phyloP scores from a whole-genome alignment of 2,797 vertebrate genomes.

The Argya squamiceps region DNA sequence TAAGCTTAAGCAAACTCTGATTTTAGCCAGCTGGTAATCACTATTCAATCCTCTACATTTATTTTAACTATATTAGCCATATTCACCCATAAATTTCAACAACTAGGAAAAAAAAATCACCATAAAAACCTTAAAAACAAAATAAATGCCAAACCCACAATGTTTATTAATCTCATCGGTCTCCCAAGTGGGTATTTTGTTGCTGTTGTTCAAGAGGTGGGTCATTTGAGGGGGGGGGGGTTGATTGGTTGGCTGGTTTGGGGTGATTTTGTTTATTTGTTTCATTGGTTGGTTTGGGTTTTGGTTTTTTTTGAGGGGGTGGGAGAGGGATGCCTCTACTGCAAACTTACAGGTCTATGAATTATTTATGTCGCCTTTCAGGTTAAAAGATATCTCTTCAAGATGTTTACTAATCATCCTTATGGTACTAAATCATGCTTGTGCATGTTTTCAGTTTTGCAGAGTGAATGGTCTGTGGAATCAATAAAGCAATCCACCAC shows the following conservation, averaged over 20 bases:
- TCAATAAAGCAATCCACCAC: not conserved
- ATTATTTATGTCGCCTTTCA: not conserved
- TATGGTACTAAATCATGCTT: not conserved
- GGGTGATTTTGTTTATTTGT: not conserved
- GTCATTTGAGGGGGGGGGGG: fast-evolving
- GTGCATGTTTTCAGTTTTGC: not conserved
- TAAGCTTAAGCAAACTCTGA: not conserved
- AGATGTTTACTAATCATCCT: not conserved
- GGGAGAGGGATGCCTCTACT: fast-evolving
- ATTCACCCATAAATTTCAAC: not conserved
- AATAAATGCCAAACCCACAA: not conserved
- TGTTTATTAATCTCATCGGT: not conserved
- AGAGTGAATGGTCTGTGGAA: not conserved
- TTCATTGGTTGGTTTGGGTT: not conserved
- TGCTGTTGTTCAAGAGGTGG: fast-evolving
- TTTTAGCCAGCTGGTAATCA: not conserved
- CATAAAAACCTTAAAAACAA: not conserved
- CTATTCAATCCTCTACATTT: not conserved
- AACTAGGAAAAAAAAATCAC: not conserved
- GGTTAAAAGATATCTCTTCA: not conserved
- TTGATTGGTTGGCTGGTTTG: not conserved
- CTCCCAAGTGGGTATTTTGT: not conserved
- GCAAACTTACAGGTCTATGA: not conserved
- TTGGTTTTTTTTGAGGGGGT: fast-evolving
- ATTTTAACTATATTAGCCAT: not conserved